These are phyloP conservation scores for Neodiprion lecontei DNA, from an alignment of 1,140 invertebrate species.

Conservation along the genomic window DNA sequence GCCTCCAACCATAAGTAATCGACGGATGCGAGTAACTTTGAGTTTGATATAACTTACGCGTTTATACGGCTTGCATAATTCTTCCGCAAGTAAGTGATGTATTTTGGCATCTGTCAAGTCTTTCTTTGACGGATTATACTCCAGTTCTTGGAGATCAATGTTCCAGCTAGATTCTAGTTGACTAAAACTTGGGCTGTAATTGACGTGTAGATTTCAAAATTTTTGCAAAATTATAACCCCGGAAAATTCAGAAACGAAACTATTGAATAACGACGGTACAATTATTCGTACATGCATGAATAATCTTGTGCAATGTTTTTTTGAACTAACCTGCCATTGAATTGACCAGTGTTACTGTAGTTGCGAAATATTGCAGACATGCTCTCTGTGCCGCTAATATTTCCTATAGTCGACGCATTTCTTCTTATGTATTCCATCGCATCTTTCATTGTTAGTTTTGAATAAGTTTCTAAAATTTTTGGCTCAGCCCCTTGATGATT, in stretches of 20 bases:
- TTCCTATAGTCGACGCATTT: slow-evolving; percentile 83
- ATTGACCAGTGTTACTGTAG: slow-evolving; percentile 78
- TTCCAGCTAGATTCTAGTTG: slow-evolving; percentile 85
- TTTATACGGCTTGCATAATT: slow-evolving; percentile 87
- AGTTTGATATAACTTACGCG: slow-evolving; percentile 69
- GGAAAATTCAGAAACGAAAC: not conserved
- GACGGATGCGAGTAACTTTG: not conserved
- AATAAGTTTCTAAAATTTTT: slow-evolving; percentile 94
- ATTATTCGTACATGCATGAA: too few species aligned
- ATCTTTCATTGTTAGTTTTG: slow-evolving; percentile 91
- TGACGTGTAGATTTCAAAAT: slow-evolving; percentile 1
- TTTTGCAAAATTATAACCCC: slow-evolving; percentile 15
- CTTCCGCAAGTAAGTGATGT: slow-evolving; percentile 90
- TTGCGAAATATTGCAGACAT: slow-evolving; percentile 90
- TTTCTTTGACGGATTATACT: slow-evolving; percentile 90
- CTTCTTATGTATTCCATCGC: slow-evolving; percentile 89
- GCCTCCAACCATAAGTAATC: not conserved
- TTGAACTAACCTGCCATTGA: slow-evolving; percentile 76
- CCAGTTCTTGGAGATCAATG: slow-evolving; percentile 90
- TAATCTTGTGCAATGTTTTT: too few species aligned
- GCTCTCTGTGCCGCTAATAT: slow-evolving; percentile 84
- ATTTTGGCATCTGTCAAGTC: slow-evolving; percentile 92
- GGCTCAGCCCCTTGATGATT: slow-evolving; percentile 89
- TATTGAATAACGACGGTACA: too few species aligned
- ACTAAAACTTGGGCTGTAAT: slow-evolving; percentile 77